Evolutionary conservation across 2,888 invertebrate genomes (phyloP), one percentile per base, ranked within the genome.

Genomic region (Timandra comae): DNA sequence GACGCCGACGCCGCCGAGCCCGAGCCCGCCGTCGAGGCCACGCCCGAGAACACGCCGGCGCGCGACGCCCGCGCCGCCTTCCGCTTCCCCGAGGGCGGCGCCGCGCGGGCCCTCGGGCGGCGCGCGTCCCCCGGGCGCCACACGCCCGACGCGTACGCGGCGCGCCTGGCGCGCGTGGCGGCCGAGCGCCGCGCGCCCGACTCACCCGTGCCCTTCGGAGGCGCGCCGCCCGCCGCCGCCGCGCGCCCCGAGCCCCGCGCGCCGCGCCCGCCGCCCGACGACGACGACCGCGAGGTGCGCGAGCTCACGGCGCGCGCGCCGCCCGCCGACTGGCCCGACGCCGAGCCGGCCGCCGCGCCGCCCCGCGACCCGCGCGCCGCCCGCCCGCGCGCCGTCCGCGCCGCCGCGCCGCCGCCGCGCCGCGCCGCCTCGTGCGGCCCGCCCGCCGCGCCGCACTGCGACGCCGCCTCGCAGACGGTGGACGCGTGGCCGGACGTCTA

Each of bases 21-120:
- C 3, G 95, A 95, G 81, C 93, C 94, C 26, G 95, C 94, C 13
- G 92, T 95, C 35, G 95, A 95, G 80, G 95, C 95, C 2, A 95
- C 95, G 3, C 95, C 95, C 1, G 95, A 95, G 82, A 95, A 94
- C 27, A 95, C 95, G 22, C 95, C 95, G 2, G 88, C 94, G 11
- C 91, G 93, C 70, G 93, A 88, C 56, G 79, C 76, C 19, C 70
- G 75, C 42, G 70, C 75, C 3, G 69, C 68, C 38, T 81, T 81
- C 51, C 75, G 79, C 22, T 81, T 87, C 51, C 88, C 90, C 86
- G 13, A 90, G 89, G 50, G 90, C 92, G 20, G 87, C 47, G 91
- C 91, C 10, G 91, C 90, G 29, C 89, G 92, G 31, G 91, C 91
- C 7, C n/a, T 7, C 8, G 22, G 3, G 7, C 35, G 28, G 47